Percentiles rank a stretch among this genome's conserved stretches.
These are phyloP conservation scores for Aquatica leii DNA, from an alignment of 2,888 invertebrate species.

Conservation along the genomic window DNA sequence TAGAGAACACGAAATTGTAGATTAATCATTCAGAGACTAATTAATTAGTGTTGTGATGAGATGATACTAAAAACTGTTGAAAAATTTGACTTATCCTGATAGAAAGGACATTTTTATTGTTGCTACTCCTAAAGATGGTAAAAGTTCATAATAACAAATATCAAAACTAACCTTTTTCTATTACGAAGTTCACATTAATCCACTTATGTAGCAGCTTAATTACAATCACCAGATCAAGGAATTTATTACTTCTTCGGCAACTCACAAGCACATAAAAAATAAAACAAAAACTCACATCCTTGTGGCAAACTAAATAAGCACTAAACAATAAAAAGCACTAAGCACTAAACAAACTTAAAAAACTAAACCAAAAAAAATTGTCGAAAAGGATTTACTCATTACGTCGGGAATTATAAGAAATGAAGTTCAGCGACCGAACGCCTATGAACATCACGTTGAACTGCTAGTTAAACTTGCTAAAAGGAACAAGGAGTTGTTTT, in stretches of 20 bases:
- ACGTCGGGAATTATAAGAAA: constrained; percentile 11
- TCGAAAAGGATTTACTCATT: constrained; percentile 4
- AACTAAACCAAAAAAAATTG: neutral
- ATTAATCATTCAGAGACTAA: too few species aligned
- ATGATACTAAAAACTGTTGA: too few species aligned
- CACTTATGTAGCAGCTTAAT: neutral
- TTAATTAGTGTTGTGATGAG: too few species aligned
- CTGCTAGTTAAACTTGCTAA: constrained; percentile 35
- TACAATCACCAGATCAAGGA: too few species aligned
- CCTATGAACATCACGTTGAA: constrained; percentile 32
- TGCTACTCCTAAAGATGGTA: too few species aligned
- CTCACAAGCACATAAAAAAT: constrained; percentile 4
- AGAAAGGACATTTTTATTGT: too few species aligned
- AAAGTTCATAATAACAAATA: too few species aligned
- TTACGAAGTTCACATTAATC: neutral
- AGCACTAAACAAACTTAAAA: neutral
- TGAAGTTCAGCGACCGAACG: constrained; percentile 35
- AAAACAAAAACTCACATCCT: constrained; percentile 3
- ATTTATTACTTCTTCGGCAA: neutral
- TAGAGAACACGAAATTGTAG: too few species aligned
- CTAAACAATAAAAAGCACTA: neutral
- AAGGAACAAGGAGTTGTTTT: constrained; percentile 34
- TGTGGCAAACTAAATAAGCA: neutral
- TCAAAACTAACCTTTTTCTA: too few species aligned
- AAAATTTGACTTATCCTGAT: too few species aligned